Evolutionary conservation across 2,113 vertebrate species (phyloP), one percentile per base, ranked within the genome.

Genomic region (Nansenia antarctica): DNA sequence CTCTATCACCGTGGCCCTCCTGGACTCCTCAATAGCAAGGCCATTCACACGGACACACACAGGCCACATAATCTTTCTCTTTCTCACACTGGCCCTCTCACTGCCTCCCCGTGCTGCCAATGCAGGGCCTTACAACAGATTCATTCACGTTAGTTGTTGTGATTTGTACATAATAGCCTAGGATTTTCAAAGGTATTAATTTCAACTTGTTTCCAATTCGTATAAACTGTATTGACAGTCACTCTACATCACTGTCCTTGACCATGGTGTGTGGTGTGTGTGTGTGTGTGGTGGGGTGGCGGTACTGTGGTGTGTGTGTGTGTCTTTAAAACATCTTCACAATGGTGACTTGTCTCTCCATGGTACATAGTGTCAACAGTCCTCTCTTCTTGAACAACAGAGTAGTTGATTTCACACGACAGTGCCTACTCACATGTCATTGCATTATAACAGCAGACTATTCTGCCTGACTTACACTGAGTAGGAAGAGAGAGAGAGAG

Each of bases 371-470:
- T 73, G 73, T 80, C 77, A 74, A 72, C 67, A 68, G 70, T 30
- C 54, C 69, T 67, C 77, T 60, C 71, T 4, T 62, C 70, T 9
- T 11, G 69, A 32, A 29, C 12, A 6, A 63, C 69, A 80, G 81
- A 84, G 73, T 62, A 68, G 73, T 76, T 79, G 83, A 86, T 87
- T 89, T 89, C 82, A 84, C 87, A 85, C 83, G 77, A 78, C 9
- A 68, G 60, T 79, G 73, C 66, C 80, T 69, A 34, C 63, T 78
- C 76, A 76, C 69, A 54, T 65, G 74, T 78, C 81, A 67, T 77
- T 63, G 74, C 65, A 84, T 74, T 89, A 47, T 74, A 88, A 84
- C 86, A 82, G 82, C 79, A 79, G 76, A 89, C 88, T 84, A 88
- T 86, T 88, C 78, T 75, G 79, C 82, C 80, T n/a, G 63, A 80